These are phyloP conservation scores for Chitala chitala DNA, from an alignment of 2,113 vertebrate species.

Conservation along the genomic window DNA sequence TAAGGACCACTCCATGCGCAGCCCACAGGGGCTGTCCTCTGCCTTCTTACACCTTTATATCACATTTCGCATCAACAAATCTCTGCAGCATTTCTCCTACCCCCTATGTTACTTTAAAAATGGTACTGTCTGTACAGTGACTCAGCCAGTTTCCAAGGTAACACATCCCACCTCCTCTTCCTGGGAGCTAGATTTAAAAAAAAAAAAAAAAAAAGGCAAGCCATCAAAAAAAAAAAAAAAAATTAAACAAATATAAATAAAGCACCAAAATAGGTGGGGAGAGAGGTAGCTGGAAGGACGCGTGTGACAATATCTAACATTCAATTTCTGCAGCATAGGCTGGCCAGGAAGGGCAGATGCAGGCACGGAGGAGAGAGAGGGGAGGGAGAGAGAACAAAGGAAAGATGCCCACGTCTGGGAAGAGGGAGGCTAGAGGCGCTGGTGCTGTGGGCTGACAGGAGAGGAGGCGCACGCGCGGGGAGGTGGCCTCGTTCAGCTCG, in stretches of 20 bases:
- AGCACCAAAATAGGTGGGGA: neutral
- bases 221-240: slow-evolving; percentile 32
- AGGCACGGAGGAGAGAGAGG: slow-evolving; percentile 20
- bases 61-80: slow-evolving; percentile 19
- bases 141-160: slow-evolving; percentile 69
- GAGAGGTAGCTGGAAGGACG: neutral
- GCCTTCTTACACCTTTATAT: slow-evolving; percentile 18
- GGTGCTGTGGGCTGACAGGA: too few relatives aligned
- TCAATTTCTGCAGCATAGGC: neutral
- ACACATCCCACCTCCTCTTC: slow-evolving; percentile 57
- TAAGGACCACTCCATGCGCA: slow-evolving; percentile 25
- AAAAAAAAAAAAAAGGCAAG: slow-evolving; percentile 21
- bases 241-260: slow-evolving; percentile 7
- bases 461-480: neutral
- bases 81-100: slow-evolving; percentile 40
- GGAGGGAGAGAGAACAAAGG: slow-evolving; percentile 6
- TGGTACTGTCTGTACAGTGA: slow-evolving; percentile 62
- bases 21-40: slow-evolving; percentile 40
- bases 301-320: neutral
- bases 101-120: slow-evolving; percentile 48
- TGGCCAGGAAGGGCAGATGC: neutral
- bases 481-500: too few relatives aligned
- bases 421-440: too few relatives aligned
- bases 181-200: slow-evolving; percentile 32
- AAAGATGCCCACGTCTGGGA: too few relatives aligned